phyloP scores from a whole-genome alignment of 2,888 invertebrate species.

The Xestia xanthographa region DNA sequence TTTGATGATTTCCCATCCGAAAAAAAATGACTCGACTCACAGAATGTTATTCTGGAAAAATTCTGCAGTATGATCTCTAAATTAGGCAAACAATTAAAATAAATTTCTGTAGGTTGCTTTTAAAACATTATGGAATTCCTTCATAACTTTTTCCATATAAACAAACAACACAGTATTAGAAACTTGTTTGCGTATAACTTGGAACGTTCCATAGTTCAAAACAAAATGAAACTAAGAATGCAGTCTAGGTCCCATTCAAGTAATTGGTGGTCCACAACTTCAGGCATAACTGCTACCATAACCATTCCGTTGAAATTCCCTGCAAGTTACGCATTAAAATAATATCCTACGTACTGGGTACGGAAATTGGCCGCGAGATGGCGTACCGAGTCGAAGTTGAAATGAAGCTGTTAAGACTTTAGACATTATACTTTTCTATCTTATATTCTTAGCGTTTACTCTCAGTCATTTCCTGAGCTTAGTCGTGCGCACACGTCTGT shows the following conservation, averaged over 20 bases:
- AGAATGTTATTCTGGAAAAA: too few species aligned
- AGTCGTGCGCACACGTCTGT: slow-evolving; percentile 38
- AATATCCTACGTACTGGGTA: slow-evolving; percentile 77
- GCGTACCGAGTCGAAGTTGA: slow-evolving; percentile 79
- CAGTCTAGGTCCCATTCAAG: slow-evolving; percentile 78
- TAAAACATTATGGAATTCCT: neutral
- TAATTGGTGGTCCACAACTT: slow-evolving; percentile 84
- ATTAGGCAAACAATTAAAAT: neutral
- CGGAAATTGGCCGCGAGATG: slow-evolving; percentile 85
- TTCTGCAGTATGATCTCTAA: too few species aligned
- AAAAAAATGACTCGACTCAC: too few species aligned
- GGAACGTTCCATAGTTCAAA: slow-evolving; percentile 64
- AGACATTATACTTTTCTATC: slow-evolving; percentile 75
- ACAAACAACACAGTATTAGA: slow-evolving; percentile 54
- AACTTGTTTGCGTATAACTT: slow-evolving; percentile 53
- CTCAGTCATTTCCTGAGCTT: slow-evolving; percentile 56
- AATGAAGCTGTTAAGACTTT: slow-evolving; percentile 81
- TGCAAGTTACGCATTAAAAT: slow-evolving; percentile 83
- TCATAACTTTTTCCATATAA: slow-evolving; percentile 20
- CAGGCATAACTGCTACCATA: slow-evolving; percentile 79
- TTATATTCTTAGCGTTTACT: slow-evolving; percentile 66
- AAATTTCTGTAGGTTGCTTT: neutral
- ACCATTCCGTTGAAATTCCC: slow-evolving; percentile 80
- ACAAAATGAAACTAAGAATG: slow-evolving; percentile 73
- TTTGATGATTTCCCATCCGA: too few species aligned